Evolutionary conservation across 2,797 vertebrate genomes (phyloP), one percentile per base, ranked within the genome.

Genomic region (Falco berigora): DNA sequence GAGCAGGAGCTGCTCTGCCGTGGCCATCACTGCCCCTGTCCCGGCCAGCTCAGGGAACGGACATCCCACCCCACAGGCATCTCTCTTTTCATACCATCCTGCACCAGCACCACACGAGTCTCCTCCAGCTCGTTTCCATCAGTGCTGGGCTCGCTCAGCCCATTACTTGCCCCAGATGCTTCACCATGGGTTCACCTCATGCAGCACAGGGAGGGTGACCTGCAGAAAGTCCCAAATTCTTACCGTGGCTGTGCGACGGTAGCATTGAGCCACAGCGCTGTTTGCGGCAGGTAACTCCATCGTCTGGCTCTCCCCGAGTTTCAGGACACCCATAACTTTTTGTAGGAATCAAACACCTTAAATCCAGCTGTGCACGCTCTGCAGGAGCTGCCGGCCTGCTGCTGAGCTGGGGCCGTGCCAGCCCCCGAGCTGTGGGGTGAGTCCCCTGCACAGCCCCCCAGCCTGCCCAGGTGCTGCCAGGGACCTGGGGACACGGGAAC

Each of bases 1-100:
- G 66, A 10, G 44, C 4, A 8, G 63, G 84, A 76, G 67, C 80
- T 62, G 90, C 69, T 82, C 62, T 27, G 23, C 6, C 9, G 24
- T 67, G 42, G 74, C 47, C 50, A 4, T 47, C 59, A 5, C 46
- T 19, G 4, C 27, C 75, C 25, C 72, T 22, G 72, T 42, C 81
- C 76, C 38, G 2, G 6, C n/a, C 0, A 0, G 63, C 34, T 59
- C 53, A 10, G 77, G 62, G n/a, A 71, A 28, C 0, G 0, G 27
- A 30, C 55, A 13, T 40, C 44, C 66, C 52, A 69, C 58, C 4
- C 50, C 20, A 2, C 17, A 4, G 50, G 28, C 44, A 15, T 62
- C 58, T 85, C 71, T 46, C n/a, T 53, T 0, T n/a, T 49, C 53
- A 6, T 9, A 20, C 56, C 6, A 0, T 25, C 36, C 81, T 27